Conservation (phyloP, 2,113 vertebrate genomes). For the Pongo pygmaeus region DNA sequence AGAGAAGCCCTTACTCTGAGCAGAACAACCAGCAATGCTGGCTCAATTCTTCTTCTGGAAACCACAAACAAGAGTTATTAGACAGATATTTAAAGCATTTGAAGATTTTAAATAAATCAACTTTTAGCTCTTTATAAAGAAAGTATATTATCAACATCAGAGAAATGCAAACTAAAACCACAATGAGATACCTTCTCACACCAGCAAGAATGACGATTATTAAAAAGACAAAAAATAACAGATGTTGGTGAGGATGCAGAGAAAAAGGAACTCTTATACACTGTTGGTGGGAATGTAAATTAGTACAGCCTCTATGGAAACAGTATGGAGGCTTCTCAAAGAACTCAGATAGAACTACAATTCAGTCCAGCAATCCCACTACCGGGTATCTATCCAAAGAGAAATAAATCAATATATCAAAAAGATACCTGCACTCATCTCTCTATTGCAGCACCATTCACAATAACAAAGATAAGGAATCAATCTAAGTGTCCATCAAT, state of each 20-base stretch:
- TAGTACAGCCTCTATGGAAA: neutral
- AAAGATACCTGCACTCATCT: neutral
- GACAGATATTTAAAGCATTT: neutral
- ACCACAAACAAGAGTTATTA: neutral
- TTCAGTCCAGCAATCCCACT: neutral
- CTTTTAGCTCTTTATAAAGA: neutral
- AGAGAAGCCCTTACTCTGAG: neutral
- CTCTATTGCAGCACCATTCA: neutral
- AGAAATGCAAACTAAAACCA: neutral
- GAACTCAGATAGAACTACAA: neutral
- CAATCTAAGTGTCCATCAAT: neutral
- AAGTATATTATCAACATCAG: neutral
- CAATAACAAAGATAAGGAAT: neutral
- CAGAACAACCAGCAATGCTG: neutral
- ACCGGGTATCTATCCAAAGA: neutral
- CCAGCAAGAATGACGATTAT: neutral
- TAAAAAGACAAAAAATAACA: neutral
- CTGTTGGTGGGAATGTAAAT: neutral
- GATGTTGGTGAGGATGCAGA: neutral
- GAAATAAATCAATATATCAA: neutral
- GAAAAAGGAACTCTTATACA: neutral
- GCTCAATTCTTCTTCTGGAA: neutral
- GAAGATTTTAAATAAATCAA: slow-evolving; percentile 15
- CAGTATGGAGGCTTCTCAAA: neutral
- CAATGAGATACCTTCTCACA: neutral